A percentile compares a stretch with the other conserved stretches of the same genome.
Conservation (phyloP, 1,140 invertebrate genomes). For the Papilio aristodemus region DNA sequence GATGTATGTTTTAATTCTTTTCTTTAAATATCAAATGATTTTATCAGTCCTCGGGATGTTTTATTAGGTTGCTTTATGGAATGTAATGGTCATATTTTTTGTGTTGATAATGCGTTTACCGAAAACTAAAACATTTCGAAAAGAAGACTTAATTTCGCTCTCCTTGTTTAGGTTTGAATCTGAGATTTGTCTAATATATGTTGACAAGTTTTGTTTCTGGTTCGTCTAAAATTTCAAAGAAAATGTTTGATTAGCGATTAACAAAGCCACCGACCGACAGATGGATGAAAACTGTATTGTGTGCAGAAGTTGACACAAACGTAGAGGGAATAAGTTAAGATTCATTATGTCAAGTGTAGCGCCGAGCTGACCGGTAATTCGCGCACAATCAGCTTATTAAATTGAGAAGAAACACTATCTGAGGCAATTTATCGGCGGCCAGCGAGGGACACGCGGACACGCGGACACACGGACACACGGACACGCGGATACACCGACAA, state of each 20-base stretch:
- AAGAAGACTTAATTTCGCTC: too few species aligned
- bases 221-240: too few species aligned
- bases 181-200: too few species aligned
- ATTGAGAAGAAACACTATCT: constrained; percentile 59
- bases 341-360: constrained; percentile 9
- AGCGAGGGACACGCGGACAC: constrained; percentile 44
- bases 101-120: neutral
- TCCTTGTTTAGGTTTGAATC: too few species aligned
- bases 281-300: too few species aligned
- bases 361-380: constrained; percentile 25
- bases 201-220: too few species aligned
- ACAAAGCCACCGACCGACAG: too few species aligned
- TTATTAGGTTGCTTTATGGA: neutral
- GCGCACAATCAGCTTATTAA: constrained; percentile 49
- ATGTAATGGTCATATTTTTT: too few species aligned
- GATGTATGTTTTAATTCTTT: constrained; percentile 45
- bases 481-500: constrained; percentile 46
- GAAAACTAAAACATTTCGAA: neutral
- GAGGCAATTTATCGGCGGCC: constrained; percentile 64
- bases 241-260: too few species aligned
- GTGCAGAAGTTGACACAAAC: neutral
- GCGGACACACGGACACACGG: constrained; percentile 32
- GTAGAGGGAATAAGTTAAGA: neutral
- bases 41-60: neutral
- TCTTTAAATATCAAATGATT: constrained; percentile 29